A percentile compares a stretch with the other conserved stretches of the same genome.
Conservation (phyloP, 2,888 invertebrate species). For the Galeopsomyia nigrocyanea region DNA sequence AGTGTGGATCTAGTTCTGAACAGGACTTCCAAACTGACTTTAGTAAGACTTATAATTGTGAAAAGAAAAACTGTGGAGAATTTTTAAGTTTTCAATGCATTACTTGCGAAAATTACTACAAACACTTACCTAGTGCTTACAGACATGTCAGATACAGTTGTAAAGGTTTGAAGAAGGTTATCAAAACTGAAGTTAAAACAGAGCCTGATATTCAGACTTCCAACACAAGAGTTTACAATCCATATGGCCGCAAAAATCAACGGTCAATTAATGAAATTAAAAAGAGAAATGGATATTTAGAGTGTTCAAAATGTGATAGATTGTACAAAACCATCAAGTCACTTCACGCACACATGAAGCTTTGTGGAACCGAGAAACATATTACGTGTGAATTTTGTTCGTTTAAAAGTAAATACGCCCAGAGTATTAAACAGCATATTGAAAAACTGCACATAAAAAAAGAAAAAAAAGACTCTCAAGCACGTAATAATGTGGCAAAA, state of each 20-base stretch:
- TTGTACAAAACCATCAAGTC: not conserved
- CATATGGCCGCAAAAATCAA: not conserved
- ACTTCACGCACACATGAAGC: not conserved
- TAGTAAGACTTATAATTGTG: not conserved
- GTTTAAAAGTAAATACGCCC: not conserved
- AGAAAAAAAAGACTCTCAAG: not conserved
- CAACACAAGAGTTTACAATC: conserved; percentile 11
- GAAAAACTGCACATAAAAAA: not conserved
- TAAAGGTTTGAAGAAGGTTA: too few relatives aligned
- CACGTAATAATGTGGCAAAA: too few relatives aligned
- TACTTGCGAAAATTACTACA: not conserved
- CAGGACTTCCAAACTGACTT: too few relatives aligned
- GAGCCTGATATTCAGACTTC: too few relatives aligned
- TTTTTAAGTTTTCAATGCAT: conserved; percentile 2
- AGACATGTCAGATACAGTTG: not conserved
- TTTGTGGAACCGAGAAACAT: not conserved
- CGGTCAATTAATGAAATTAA: not conserved
- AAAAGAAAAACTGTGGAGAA: not conserved
- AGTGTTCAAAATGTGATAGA: not conserved
- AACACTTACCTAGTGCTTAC: not conserved
- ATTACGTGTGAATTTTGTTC: conserved; percentile 10
- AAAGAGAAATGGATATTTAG: not conserved
- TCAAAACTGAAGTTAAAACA: too few relatives aligned
- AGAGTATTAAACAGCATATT: not conserved
- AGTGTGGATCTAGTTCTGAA: not conserved